A percentile compares a stretch with the other conserved stretches of the same genome.
phyloP scores from a whole-genome alignment of 2,113 vertebrate species.

The Poeciliopsis prolifica region DNA sequence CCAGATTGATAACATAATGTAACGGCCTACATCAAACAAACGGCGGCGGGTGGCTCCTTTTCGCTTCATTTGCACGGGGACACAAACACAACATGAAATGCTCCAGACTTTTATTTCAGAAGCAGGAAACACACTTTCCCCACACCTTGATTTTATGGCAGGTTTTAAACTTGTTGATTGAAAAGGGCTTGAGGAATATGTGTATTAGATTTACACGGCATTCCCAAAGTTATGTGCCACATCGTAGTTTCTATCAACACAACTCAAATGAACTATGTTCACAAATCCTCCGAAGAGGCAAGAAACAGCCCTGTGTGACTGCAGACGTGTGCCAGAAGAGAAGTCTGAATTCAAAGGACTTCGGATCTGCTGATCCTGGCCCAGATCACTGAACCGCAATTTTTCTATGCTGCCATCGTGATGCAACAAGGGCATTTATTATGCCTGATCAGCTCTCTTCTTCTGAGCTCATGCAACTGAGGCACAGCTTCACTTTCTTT shows the following conservation, averaged over 20 bases:
- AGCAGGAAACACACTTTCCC: constrained; percentile 35
- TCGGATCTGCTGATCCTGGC: constrained; percentile 53
- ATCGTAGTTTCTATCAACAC: not conserved
- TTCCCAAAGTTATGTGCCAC: not conserved
- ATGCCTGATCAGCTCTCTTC: constrained; percentile 44
- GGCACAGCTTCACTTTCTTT: not conserved
- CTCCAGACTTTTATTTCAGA: constrained; percentile 27
- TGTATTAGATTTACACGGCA: not conserved
- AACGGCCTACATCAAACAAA: constrained; percentile 38
- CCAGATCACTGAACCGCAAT: constrained; percentile 52
- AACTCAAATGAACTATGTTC: not conserved
- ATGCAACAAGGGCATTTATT: constrained; percentile 66
- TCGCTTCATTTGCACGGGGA: constrained; percentile 47
- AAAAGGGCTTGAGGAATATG: not conserved
- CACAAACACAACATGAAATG: constrained; percentile 47
- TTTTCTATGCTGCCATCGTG: constrained; percentile 38
- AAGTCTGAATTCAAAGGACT: constrained; percentile 33
- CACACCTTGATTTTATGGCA: not conserved
- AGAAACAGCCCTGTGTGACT: constrained; percentile 16
- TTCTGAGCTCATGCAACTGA: constrained; percentile 39
- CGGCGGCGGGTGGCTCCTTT: constrained; percentile 25
- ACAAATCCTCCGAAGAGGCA: constrained; percentile 6
- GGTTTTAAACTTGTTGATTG: not conserved
- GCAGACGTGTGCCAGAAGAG: constrained; percentile 20
- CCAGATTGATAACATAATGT: constrained; percentile 50